Percentiles rank a stretch among this genome's conserved stretches.
These are phyloP conservation scores for Xenus cinereus DNA, from an alignment of 2,113 vertebrate genomes.

Conservation along the genomic window DNA sequence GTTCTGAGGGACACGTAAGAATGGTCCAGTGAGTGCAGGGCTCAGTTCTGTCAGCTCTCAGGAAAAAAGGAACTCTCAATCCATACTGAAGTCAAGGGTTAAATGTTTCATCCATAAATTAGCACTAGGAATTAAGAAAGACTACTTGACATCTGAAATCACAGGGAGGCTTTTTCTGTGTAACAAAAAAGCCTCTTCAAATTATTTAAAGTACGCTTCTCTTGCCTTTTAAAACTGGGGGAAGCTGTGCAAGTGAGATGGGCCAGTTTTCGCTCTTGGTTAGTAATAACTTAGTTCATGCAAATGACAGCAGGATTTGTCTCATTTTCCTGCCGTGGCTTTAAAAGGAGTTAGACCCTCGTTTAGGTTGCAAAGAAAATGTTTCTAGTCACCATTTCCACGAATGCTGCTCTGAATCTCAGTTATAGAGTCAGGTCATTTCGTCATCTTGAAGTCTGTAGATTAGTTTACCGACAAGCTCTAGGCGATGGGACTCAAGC, in stretches of 20 bases:
- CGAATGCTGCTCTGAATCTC: neutral
- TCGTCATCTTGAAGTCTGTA: neutral
- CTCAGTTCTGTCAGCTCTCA: neutral
- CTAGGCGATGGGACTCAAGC: neutral
- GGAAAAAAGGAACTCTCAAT: neutral
- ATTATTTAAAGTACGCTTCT: neutral
- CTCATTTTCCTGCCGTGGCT: neutral
- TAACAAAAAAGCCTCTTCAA: neutral
- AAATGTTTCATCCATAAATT: neutral
- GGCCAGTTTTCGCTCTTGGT: neutral
- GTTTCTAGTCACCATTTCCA: neutral
- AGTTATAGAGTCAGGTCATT: neutral
- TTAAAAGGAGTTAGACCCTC: neutral
- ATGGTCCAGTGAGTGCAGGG: neutral
- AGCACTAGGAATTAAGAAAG: neutral
- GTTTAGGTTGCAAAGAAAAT: neutral
- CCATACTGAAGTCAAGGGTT: neutral
- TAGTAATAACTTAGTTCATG: neutral
- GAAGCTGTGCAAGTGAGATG: neutral
- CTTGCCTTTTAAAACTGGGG: neutral
- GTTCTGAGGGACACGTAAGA: neutral
- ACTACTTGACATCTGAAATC: neutral
- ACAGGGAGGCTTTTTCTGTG: neutral
- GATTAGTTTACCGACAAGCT: neutral
- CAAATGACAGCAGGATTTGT: neutral